phyloP scores from a whole-genome alignment of 2,888 invertebrate genomes.

The Taphrorychus bicolor region DNA sequence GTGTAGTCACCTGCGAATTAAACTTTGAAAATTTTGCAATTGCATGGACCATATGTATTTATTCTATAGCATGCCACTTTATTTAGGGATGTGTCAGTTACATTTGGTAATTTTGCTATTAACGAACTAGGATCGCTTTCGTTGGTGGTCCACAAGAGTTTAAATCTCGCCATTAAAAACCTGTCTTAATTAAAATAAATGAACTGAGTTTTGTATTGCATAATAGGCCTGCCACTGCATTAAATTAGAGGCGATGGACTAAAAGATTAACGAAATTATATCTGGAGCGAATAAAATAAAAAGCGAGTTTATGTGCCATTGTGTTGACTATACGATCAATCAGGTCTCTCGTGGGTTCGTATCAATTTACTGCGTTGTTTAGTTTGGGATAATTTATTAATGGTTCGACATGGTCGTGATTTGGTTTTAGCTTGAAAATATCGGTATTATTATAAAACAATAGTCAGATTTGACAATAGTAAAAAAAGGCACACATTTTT shows the following conservation, averaged over 20 bases:
- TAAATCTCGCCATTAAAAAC: not conserved
- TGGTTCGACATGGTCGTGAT: too few relatives aligned
- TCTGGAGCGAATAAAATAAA: slow-evolving; percentile 16
- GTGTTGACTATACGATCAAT: slow-evolving; percentile 16
- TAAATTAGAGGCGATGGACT: not conserved
- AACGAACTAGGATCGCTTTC: too few relatives aligned
- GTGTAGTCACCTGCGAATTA: not conserved
- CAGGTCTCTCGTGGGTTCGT: slow-evolving; percentile 4
- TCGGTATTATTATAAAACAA: too few relatives aligned
- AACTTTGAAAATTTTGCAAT: not conserved
- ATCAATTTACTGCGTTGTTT: not conserved
- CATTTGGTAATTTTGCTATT: too few relatives aligned
- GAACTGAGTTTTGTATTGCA: not conserved
- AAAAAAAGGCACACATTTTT: too few relatives aligned
- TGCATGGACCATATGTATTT: too few relatives aligned
- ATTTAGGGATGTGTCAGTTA: too few relatives aligned
- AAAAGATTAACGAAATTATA: slow-evolving; percentile 20
- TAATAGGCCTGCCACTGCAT: slow-evolving; percentile 2
- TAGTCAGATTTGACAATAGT: too few relatives aligned
- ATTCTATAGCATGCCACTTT: too few relatives aligned
- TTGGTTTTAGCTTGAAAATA: too few relatives aligned
- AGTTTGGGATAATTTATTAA: slow-evolving; percentile 7
- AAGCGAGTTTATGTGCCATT: slow-evolving; percentile 12
- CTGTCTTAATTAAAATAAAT: not conserved
- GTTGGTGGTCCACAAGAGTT: not conserved